phyloP scores from a whole-genome alignment of 2,797 vertebrate species.

The Anabacerthia variegaticeps region DNA sequence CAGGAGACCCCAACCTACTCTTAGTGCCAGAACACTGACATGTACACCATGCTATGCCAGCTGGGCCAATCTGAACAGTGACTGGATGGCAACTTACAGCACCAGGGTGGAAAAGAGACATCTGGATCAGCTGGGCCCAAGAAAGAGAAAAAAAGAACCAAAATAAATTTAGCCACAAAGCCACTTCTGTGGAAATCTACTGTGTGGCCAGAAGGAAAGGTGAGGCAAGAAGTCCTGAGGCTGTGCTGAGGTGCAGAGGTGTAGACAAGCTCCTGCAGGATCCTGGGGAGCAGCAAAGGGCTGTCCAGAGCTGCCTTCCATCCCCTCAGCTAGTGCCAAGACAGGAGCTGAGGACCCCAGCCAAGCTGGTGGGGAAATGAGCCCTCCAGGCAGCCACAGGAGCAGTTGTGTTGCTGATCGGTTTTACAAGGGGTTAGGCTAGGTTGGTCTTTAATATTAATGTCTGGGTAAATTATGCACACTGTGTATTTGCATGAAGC shows the following conservation, averaged over 20 bases:
- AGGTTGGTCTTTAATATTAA: not conserved
- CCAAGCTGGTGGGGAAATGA: not conserved
- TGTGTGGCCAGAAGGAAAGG: not conserved
- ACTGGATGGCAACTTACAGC: not conserved
- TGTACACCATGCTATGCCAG: not conserved
- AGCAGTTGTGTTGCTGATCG: not conserved
- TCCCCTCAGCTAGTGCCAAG: rapidly evolving
- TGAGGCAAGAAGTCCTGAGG: not conserved
- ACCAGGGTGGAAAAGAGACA: not conserved
- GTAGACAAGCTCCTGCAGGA: not conserved
- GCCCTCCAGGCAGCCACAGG: not conserved
- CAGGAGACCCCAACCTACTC: not conserved
- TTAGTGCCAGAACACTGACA: not conserved
- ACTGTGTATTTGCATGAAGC: not conserved
- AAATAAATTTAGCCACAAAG: not conserved
- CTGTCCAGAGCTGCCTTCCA: not conserved
- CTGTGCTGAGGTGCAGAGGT: not conserved
- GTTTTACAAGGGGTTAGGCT: not conserved
- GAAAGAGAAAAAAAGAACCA: rapidly evolving
- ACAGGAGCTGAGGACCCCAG: not conserved
- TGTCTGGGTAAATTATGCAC: not conserved
- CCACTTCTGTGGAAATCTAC: not conserved
- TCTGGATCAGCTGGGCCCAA: not conserved
- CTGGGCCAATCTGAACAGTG: not conserved
- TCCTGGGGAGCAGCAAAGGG: not conserved